phyloP scores from a whole-genome alignment of 2,113 vertebrate genomes.

The Odocoileus hemionus region DNA sequence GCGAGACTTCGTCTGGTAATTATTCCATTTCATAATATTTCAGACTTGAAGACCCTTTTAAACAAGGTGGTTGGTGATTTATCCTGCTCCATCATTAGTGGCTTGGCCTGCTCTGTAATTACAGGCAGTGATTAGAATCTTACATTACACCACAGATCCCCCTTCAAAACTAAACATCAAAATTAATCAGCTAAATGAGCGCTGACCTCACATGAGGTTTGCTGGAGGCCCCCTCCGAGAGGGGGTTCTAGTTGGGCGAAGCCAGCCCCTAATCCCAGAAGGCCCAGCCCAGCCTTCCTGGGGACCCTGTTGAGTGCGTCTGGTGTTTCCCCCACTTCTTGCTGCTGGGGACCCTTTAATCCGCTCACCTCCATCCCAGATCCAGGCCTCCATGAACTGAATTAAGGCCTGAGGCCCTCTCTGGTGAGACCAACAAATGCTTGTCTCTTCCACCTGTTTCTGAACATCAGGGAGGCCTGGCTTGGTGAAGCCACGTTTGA shows the following conservation, averaged over 20 bases:
- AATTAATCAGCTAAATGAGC: constrained; percentile 70
- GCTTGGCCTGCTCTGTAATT: constrained; percentile 68
- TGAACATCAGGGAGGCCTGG: constrained; percentile 3
- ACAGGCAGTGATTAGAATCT: constrained; percentile 67
- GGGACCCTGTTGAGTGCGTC: neutral
- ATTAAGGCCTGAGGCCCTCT: neutral
- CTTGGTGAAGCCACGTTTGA: neutral
- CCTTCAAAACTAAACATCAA: constrained; percentile 67
- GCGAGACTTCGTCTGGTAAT: constrained; percentile 6
- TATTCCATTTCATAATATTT: constrained; percentile 48
- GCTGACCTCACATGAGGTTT: constrained; percentile 54
- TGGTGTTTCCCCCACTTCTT: neutral
- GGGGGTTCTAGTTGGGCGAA: neutral
- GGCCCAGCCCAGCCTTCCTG: neutral
- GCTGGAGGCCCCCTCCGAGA: neutral
- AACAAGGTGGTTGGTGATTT: constrained; percentile 55
- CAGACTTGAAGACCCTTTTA: constrained; percentile 58
- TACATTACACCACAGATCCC: constrained; percentile 65
- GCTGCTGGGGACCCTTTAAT: constrained; percentile 7
- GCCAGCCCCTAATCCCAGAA: neutral
- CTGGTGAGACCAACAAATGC: neutral
- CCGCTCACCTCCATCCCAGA: neutral
- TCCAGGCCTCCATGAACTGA: neutral
- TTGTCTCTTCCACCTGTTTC: constrained; percentile 64
- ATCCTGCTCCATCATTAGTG: constrained; percentile 62